phyloP scores from a whole-genome alignment of 1,140 invertebrate genomes.

The Drosophila busckii region DNA sequence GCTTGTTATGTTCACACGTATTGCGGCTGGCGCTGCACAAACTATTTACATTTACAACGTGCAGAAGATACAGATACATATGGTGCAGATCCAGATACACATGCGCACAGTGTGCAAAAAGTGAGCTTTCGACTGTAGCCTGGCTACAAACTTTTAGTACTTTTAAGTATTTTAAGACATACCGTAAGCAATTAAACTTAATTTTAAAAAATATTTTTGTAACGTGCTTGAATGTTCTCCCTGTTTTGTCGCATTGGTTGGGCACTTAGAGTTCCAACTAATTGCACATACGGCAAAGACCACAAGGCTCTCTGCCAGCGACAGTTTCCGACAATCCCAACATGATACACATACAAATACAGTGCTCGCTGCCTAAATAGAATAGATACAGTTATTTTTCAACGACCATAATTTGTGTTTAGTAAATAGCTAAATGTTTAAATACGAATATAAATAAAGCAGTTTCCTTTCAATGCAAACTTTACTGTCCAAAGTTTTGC shows the following conservation, averaged over 20 bases:
- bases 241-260: conserved; percentile 34
- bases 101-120: conserved; percentile 8
- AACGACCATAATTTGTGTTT: too few species aligned
- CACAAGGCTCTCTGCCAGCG: conserved; percentile 24
- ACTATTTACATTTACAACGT: conserved; percentile 23
- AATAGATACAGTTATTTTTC: too few species aligned
- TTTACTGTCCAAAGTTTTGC: too few species aligned
- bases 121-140: too few species aligned
- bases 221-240: conserved; percentile 23
- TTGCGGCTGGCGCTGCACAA: conserved; percentile 24
- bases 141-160: too few species aligned
- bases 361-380: conserved; percentile 13
- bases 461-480: too few species aligned
- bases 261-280: conserved; percentile 54
- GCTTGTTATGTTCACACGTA: conserved; percentile 58
- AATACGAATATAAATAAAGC: too few species aligned
- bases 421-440: too few species aligned
- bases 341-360: conserved; percentile 25
- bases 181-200: too few species aligned
- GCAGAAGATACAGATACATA: conserved; percentile 2
- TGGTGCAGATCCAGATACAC: not conserved
- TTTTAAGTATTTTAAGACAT: too few species aligned
- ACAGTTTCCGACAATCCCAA: conserved; percentile 47
- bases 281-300: conserved; percentile 45
- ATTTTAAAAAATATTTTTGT: not conserved